Conservation (phyloP, 2,888 invertebrate species). For the Psylliodes chrysocephalus region DNA sequence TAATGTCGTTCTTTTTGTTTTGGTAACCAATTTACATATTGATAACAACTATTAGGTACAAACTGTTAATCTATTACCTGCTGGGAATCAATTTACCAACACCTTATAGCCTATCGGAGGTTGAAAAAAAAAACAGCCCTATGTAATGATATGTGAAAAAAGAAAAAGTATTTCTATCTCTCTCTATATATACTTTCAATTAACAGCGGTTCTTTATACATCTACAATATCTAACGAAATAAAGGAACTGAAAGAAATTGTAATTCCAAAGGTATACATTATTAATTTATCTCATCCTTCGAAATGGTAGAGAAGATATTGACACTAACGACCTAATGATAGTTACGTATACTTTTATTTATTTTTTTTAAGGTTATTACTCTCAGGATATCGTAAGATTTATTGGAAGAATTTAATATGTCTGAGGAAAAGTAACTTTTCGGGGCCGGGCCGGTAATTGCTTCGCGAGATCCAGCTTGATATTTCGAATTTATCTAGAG, state of each 20-base stretch:
- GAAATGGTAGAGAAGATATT: background rate
- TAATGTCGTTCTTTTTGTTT: background rate
- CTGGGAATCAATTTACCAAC: too few species aligned
- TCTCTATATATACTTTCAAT: too few species aligned
- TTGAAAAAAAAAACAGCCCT: too few species aligned
- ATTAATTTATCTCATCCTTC: constrained; percentile 1
- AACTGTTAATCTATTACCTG: too few species aligned
- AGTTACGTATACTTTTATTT: constrained; percentile 10
- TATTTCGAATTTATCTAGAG: constrained; percentile 3
- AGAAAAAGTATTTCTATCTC: too few species aligned
- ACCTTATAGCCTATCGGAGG: too few species aligned
- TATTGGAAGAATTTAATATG: constrained; percentile 9
- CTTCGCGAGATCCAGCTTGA: constrained; percentile 6
- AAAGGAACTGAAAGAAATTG: constrained; percentile 4
- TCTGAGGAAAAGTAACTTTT: background rate
- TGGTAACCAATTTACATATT: background rate
- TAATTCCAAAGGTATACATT: background rate
- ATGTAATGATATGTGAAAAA: too few species aligned
- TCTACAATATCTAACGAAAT: constrained; percentile 3
- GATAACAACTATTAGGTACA: background rate
- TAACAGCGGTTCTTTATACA: too few species aligned
- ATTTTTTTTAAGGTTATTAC: constrained; percentile 13
- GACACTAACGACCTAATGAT: constrained; percentile 6
- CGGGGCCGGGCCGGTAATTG: constrained; percentile 1
- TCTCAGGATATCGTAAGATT: constrained; percentile 5